phyloP scores from a whole-genome alignment of 2,113 vertebrate species.

The Gymnocephalus cernua region DNA sequence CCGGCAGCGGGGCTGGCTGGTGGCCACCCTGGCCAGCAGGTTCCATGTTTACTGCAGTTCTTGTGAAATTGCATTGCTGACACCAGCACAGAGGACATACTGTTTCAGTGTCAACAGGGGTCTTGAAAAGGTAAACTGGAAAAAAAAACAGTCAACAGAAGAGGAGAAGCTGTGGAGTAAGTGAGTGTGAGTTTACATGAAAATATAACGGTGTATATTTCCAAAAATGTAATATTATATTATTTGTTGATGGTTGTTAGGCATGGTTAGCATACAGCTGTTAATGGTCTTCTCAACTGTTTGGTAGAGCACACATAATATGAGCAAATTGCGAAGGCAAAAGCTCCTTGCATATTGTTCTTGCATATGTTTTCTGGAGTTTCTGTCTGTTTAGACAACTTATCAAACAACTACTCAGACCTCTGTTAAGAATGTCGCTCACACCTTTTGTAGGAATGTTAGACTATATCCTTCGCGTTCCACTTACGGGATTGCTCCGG shows the following conservation, averaged over 20 bases:
- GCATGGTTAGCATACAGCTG: neutral
- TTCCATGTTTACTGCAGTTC: neutral
- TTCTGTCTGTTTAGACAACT: neutral
- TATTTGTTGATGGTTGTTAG: neutral
- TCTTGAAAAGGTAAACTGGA: neutral
- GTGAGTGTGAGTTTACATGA: neutral
- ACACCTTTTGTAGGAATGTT: neutral
- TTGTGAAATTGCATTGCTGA: neutral
- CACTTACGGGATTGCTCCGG: too few relatives aligned
- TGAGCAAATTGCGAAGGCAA: neutral
- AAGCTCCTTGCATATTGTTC: neutral
- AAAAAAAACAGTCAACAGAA: neutral
- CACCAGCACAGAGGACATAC: neutral
- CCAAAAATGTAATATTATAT: neutral
- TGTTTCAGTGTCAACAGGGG: neutral
- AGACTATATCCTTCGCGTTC: too few relatives aligned
- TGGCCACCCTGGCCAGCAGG: neutral
- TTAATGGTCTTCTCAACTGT: neutral
- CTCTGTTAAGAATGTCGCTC: neutral
- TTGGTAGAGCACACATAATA: neutral
- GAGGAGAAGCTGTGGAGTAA: neutral
- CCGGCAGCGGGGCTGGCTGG: neutral
- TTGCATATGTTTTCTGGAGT: neutral
- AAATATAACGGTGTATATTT: too few relatives aligned
- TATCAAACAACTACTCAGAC: neutral